A percentile compares a stretch with the other conserved stretches of the same genome.
Conservation (phyloP, 1,140 invertebrate genomes). For the Euwallacea fornicatus region DNA sequence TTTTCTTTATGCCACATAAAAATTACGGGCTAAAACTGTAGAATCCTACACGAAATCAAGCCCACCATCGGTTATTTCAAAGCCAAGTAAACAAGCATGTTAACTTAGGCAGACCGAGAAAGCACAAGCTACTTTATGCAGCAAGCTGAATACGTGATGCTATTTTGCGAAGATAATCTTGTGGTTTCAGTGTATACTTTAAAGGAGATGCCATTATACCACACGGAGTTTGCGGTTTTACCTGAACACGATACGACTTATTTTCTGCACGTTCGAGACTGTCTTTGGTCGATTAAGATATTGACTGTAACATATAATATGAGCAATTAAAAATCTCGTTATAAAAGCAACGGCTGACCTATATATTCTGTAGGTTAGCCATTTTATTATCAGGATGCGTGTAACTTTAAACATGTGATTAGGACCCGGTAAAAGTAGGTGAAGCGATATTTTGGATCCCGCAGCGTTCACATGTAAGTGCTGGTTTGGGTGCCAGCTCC, state of each 20-base stretch:
- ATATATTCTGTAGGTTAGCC: constrained; percentile 7
- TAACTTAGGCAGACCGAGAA: constrained; percentile 5
- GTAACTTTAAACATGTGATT: constrained; percentile 25
- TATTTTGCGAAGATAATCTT: constrained; percentile 30
- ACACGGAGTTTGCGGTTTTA: neutral
- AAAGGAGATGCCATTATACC: constrained; percentile 14
- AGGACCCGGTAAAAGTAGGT: constrained; percentile 25
- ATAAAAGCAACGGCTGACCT: neutral
- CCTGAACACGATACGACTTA: too few relatives aligned
- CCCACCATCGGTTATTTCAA: neutral
- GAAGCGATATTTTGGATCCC: constrained; percentile 26
- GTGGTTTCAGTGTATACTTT: constrained; percentile 8
- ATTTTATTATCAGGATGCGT: constrained; percentile 13
- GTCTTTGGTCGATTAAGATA: too few relatives aligned
- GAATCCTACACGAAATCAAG: too few relatives aligned
- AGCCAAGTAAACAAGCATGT: constrained; percentile 22
- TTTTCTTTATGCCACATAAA: too few relatives aligned
- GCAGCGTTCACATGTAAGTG: constrained; percentile 21
- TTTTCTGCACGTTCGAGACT: too few relatives aligned
- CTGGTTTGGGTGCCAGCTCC: constrained; percentile 17
- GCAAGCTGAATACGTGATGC: constrained; percentile 25
- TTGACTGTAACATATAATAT: too few relatives aligned
- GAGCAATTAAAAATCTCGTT: neutral
- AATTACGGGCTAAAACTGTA: too few relatives aligned
- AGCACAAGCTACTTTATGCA: constrained; percentile 19